Percentiles rank a stretch among this genome's conserved stretches.
These are phyloP conservation scores for Ageneiosus marmoratus DNA, from an alignment of 2,113 vertebrate genomes.

Conservation along the genomic window DNA sequence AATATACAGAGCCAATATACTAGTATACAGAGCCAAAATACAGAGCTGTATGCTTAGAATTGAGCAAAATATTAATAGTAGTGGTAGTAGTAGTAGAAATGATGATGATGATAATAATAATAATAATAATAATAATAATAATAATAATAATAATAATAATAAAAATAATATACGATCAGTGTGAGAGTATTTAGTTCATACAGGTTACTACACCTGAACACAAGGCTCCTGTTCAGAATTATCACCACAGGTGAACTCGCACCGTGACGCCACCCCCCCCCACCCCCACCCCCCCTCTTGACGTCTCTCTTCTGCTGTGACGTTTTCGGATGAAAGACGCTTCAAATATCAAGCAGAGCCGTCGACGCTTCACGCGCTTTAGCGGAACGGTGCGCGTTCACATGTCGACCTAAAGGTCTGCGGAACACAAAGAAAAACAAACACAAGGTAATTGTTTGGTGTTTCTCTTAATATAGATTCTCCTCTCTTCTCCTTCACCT, in stretches of 20 bases:
- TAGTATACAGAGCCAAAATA: background rate
- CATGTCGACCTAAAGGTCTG: slow-evolving; percentile 24
- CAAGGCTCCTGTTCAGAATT: background rate
- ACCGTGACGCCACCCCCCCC: too few relatives aligned
- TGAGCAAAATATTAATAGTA: background rate
- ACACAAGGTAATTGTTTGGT: slow-evolving; percentile 45
- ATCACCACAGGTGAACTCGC: slow-evolving; percentile 17
- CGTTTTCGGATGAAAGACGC: slow-evolving; percentile 66
- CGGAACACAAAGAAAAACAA: slow-evolving; percentile 10
- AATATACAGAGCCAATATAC: background rate
- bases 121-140: background rate
- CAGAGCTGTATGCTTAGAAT: background rate
- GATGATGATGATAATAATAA: background rate
- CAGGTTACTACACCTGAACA: background rate
- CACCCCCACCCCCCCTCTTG: slow-evolving; percentile 34
- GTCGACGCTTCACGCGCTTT: slow-evolving; percentile 51
- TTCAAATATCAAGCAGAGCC: slow-evolving; percentile 59
- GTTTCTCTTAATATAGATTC: background rate
- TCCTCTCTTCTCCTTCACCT: background rate
- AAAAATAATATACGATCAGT: too few relatives aligned
- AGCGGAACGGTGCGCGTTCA: slow-evolving; percentile 43
- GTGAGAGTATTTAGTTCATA: too few relatives aligned
- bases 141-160: background rate
- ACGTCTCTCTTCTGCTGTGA: slow-evolving; percentile 71
- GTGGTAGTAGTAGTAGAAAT: background rate